These are phyloP conservation scores for Hestina assimilis DNA, from an alignment of 1,140 invertebrate genomes.

Conservation along the genomic window DNA sequence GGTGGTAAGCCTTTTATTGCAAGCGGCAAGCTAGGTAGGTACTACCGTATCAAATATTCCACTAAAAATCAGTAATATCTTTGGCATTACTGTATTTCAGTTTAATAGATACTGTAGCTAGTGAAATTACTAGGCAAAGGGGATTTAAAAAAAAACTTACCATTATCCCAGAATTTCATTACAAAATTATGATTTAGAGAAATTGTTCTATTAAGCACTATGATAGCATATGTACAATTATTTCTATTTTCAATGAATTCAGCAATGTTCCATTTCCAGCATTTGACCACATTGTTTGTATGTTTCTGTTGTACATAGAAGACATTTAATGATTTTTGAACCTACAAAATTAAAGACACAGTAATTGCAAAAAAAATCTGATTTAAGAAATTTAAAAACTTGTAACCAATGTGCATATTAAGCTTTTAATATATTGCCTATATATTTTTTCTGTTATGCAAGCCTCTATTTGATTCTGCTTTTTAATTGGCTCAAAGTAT, in stretches of 20 bases:
- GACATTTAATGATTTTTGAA: conserved; percentile 36
- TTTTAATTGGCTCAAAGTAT: too few species aligned
- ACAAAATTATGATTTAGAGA: conserved; percentile 48
- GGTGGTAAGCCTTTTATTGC: too few species aligned
- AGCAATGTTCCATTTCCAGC: conserved; percentile 54
- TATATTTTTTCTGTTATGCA: too few species aligned
- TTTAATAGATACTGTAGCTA: too few species aligned
- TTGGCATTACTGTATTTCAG: too few species aligned
- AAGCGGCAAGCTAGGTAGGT: too few species aligned
- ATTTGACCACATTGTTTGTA: conserved; percentile 31
- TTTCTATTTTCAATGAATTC: conserved; percentile 31
- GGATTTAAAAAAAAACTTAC: too few species aligned
- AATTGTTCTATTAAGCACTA: conserved; percentile 60
- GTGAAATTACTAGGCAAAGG: too few species aligned
- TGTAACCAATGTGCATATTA: neutral
- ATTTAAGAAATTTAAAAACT: neutral
- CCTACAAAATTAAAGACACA: conserved; percentile 28
- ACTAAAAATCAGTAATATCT: too few species aligned
- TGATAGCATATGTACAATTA: conserved; percentile 50
- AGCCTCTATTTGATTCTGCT: too few species aligned
- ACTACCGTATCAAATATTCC: too few species aligned
- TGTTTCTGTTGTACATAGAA: conserved; percentile 41
- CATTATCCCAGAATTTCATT: conserved; percentile 60
- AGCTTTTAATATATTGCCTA: neutral
- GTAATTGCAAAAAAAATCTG: neutral